Base-by-base conservation (phyloP, 2,888 invertebrate genomes). In the Euphydryas editha region DNA sequence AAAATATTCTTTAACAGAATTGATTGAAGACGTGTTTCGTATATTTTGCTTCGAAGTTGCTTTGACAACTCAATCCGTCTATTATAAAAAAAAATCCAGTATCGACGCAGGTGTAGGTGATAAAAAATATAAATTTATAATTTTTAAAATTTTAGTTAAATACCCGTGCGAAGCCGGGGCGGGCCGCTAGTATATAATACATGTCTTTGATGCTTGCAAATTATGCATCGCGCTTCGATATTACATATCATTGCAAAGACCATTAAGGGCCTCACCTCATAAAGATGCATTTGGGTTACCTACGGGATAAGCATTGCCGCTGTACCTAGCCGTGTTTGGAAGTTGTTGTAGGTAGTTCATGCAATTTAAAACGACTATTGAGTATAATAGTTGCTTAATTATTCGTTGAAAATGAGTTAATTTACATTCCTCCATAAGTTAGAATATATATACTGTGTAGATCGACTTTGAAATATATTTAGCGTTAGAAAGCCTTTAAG, bases 221-320 rank as follows among this genome's bases (percentile, higher is more conserved):
- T 65, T 67, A 65, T 67, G 67, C 62, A 49, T 21, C 21, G 51
- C 36, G 44, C 59, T 59, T 62, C 64, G 67, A 65, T 66, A 62
- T 62, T 58, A 64, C 47, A 67, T 67, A 54, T 62, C 61, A 62
- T 65, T 62, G 70, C 59, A 49, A 59, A 61, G 42, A 55, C 61
- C 63, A 64, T 67, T 61, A 69, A 64, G 67, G 46, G 58, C 55
- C 56, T 56, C 46, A 56, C 21, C 61, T 62, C 68, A 67, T 70
- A 70, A 70, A 70, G 62, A 70, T 70, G 70, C 64, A 70, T 70
- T 64, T 64, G 55, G 70, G 70, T 70, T 70, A n/a, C n/a, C n/a
- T n/a, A 70, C 58, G 61, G 67, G 64, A 69, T 67, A 67, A 64
- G 61, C 49, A 55, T 61, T 59, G 55, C 59, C 55, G 54, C 57